Evolutionary conservation across 2,113 vertebrate species (phyloP).

Genomic region (Podocnemis expansa): DNA sequence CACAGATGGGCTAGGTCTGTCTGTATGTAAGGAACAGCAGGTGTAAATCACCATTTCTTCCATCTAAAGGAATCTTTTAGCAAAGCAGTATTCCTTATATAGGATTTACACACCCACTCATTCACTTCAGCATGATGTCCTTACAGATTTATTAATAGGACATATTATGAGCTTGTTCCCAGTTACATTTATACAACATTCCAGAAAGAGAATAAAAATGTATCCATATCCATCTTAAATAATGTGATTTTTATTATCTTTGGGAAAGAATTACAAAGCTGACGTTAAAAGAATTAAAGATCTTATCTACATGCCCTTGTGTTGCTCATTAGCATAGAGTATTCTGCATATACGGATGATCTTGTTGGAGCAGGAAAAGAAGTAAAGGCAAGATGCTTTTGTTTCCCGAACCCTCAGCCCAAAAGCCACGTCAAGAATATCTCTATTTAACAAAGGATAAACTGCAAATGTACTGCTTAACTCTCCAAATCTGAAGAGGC

Average conservation of each 20-base stretch:
- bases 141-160: background rate
- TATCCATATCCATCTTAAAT: background rate
- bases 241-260: background rate
- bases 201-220: background rate
- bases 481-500: background rate
- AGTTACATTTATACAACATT: background rate
- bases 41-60: background rate
- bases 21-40: background rate
- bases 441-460: background rate
- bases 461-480: background rate
- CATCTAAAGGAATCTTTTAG: background rate
- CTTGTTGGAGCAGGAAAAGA: background rate
- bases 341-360: background rate
- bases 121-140: background rate
- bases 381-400: background rate
- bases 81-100: slow-evolving; percentile 37
- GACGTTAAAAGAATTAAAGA: background rate
- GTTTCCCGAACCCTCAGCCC: no score
- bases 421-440: background rate
- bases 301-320: background rate
- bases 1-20: background rate
- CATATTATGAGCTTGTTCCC: background rate
- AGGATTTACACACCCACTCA: fast-evolving
- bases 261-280: background rate
- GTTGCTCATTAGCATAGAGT: background rate